Conservation (phyloP, 92 coral and sea anemone genomes). For the Actinernus sp. region DNA sequence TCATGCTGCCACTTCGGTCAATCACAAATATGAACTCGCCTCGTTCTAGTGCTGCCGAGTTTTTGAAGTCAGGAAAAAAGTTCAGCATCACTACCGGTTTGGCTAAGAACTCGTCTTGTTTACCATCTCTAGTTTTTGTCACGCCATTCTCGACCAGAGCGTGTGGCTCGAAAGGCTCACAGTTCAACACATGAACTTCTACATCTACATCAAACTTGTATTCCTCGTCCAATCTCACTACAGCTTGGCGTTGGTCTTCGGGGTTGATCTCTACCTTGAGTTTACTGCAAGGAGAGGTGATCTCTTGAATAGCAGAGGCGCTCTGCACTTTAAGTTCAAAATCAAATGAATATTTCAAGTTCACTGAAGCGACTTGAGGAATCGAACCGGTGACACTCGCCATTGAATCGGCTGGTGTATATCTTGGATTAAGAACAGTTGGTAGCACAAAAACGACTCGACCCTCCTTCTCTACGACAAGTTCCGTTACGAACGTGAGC, state of each 20-base stretch:
- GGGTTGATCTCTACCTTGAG: conserved; percentile 57
- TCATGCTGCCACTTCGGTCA: conserved; percentile 95
- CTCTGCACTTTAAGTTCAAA: conserved; percentile 75
- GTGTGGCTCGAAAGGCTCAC: conserved; percentile 47
- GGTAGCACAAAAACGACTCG: conserved; percentile 84
- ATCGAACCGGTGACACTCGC: conserved; percentile 44
- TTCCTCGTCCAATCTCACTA: conserved; percentile 41
- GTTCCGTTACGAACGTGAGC: conserved; percentile 80
- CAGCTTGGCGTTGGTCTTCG: conserved; percentile 53
- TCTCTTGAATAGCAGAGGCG: conserved; percentile 61
- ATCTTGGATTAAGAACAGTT: conserved; percentile 84
- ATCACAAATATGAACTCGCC: conserved; percentile 92
- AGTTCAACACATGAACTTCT: conserved; percentile 47
- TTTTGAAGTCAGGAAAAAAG: conserved; percentile 81
- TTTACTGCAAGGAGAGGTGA: conserved; percentile 63
- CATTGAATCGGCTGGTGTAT: conserved; percentile 54
- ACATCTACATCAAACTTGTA: conserved; percentile 54
- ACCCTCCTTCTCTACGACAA: conserved; percentile 84
- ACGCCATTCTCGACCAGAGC: conserved; percentile 62
- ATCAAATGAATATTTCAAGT: conserved; percentile 62
- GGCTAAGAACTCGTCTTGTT: conserved; percentile 57
- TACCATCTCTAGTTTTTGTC: conserved; percentile 22
- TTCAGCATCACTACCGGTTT: conserved; percentile 81
- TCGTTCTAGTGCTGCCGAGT: conserved; percentile 43
- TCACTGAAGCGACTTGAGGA: conserved; percentile 37